A percentile compares a stretch with the other conserved stretches of the same genome.
Evolutionary conservation across 2,113 vertebrate genomes (phyloP).

Genomic region (Neoarius graeffei): DNA sequence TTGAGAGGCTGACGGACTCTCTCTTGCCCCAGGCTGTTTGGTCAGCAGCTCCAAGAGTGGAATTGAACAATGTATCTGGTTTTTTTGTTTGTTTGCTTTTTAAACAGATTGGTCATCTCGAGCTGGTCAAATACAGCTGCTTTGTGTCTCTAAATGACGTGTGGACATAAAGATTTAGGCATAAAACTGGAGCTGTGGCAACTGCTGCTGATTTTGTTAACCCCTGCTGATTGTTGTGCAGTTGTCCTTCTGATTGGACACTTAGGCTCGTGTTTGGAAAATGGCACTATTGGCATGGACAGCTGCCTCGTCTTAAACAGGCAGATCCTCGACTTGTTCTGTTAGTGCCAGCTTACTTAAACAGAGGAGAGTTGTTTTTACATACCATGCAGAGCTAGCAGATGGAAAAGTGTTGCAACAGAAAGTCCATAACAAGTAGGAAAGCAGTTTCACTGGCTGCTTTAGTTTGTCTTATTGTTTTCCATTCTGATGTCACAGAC

Average conservation of each 20-base stretch:
- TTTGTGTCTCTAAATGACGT: neutral
- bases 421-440: slow-evolving; percentile 12
- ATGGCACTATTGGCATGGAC: slow-evolving; percentile 47
- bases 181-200: neutral
- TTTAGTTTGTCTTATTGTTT: slow-evolving; percentile 46
- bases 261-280: slow-evolving; percentile 49
- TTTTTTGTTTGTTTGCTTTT: neutral
- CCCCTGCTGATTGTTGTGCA: slow-evolving; percentile 31
- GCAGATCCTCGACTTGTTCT: slow-evolving; percentile 43
- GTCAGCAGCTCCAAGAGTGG: neutral
- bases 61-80: neutral
- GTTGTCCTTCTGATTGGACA: slow-evolving; percentile 43
- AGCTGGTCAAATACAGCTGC: neutral
- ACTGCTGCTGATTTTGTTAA: slow-evolving; percentile 25
- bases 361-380: slow-evolving; percentile 46
- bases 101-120: too few species aligned
- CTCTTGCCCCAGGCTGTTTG: neutral
- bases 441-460: slow-evolving; percentile 32
- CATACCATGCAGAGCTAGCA: slow-evolving; percentile 3
- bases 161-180: neutral
- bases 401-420: slow-evolving; percentile 3
- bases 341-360: slow-evolving; percentile 53
- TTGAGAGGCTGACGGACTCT: neutral
- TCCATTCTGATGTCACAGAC: slow-evolving; percentile 52
- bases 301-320: slow-evolving; percentile 47